Conservation (phyloP, 2,113 vertebrate genomes). For the Nycticebus coucang region DNA sequence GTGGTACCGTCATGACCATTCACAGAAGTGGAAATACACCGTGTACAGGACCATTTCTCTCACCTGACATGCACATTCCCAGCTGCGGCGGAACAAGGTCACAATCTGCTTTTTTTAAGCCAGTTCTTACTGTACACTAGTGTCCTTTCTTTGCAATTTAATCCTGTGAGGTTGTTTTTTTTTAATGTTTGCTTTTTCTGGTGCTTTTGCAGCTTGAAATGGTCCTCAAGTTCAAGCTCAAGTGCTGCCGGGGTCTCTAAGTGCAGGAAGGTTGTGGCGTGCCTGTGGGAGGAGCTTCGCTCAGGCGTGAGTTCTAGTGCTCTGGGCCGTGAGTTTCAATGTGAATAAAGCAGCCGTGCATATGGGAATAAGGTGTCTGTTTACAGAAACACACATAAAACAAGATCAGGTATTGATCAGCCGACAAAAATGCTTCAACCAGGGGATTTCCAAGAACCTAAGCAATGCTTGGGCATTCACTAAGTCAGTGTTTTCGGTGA, state of each 20-base stretch:
- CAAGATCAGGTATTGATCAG: not conserved
- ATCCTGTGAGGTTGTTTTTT: not conserved
- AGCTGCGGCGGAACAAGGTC: no score
- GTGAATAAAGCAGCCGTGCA: not conserved
- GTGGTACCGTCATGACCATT: not conserved
- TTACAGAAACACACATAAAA: not conserved
- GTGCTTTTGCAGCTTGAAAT: not conserved
- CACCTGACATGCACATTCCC: no score
- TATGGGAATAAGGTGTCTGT: not conserved
- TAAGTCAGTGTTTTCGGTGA: not conserved
- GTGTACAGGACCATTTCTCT: not conserved
- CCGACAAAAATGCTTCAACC: not conserved
- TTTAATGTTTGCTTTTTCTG: not conserved
- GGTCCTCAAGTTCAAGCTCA: not conserved
- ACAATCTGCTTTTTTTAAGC: not conserved
- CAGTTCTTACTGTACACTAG: not conserved
- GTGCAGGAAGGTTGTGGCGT: not conserved
- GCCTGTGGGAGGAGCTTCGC: no score
- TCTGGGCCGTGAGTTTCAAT: not conserved
- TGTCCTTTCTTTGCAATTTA: not conserved
- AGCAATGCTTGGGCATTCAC: no score
- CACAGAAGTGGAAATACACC: not conserved
- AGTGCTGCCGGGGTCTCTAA: not conserved
- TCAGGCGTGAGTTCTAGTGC: not conserved
- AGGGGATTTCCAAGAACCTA: not conserved